Percentiles rank a stretch among this genome's conserved stretches.
Conservation (phyloP, 2,888 invertebrate species). For the Pollenia labialis region DNA sequence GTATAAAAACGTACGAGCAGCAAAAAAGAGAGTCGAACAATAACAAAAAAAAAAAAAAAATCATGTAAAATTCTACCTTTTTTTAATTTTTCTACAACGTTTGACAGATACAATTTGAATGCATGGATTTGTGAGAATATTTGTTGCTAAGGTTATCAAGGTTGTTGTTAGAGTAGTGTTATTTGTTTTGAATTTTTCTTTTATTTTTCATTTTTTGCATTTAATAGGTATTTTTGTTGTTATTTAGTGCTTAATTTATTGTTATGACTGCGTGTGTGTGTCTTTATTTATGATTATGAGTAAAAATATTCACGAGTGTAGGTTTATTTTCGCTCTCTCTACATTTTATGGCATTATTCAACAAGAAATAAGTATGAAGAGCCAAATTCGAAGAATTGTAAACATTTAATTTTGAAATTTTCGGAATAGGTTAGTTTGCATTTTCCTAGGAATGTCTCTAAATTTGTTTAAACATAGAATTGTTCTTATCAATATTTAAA, state of each 20-base stretch:
- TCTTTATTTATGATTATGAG: not conserved
- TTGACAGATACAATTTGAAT: not conserved
- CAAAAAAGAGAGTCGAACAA: not conserved
- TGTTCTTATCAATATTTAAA: slow-evolving; percentile 12
- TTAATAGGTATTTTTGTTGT: not conserved
- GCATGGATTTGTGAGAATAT: not conserved
- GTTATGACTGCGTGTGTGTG: not conserved
- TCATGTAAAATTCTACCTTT: slow-evolving; percentile 18
- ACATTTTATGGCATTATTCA: slow-evolving; percentile 18
- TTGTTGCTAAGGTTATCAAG: slow-evolving; percentile 25
- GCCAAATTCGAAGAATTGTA: not conserved
- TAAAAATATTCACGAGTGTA: slow-evolving; percentile 14
- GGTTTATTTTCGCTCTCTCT: not conserved
- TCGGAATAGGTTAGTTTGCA: not conserved
- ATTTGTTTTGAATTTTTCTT: not conserved
- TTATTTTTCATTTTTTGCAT: not conserved
- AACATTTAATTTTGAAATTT: slow-evolving; percentile 18
- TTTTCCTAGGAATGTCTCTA: not conserved
- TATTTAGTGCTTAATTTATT: slow-evolving; percentile 1
- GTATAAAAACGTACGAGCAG: slow-evolving; percentile 10
- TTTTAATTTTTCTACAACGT: not conserved
- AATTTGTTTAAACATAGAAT: not conserved
- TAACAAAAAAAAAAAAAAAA: not conserved
- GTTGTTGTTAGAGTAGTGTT: slow-evolving; percentile 19
- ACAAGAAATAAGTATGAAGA: slow-evolving; percentile 1